Base-by-base conservation (phyloP, 1,140 invertebrate genomes). In the Teleogryllus occipitalis region DNA sequence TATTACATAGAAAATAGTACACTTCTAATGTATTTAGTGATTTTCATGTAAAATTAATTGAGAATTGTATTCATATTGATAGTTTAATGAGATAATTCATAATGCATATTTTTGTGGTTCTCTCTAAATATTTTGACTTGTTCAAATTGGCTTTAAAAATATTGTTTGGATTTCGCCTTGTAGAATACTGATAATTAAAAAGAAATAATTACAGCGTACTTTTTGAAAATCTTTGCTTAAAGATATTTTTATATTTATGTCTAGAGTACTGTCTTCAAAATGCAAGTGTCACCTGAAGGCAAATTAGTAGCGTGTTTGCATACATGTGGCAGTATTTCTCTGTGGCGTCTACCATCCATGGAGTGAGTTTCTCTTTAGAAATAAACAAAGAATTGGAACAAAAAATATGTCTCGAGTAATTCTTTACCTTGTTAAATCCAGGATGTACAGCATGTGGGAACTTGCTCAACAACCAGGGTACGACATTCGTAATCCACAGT, bases 321-420 rank as follows among this genome's bases (percentile, higher is more conserved):
- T 84, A 89, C 89, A 27, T 91, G 92, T 83, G 93, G 94, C 7
- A 88, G 89, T 65, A 87, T 95, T 48, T 92, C 92, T 4, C 82
- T 94, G 10, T 95, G 93, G 93, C 86, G 88, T 74, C 84, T 94
- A 48, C 94, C 94, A 18, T 90, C 89, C 49, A 86, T 95, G 77
- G 85, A 86, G 81, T 82, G 81, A 80, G 74, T 12, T 47, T 39
- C 27, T 39, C 27, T 39, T 39, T 39, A 39, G 5, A 5, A 39
- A 39, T 27, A 75, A 75, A 27, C 72, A 1, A 21, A 1, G 22
- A 75, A 14, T 39, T 39, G 27, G 27, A 39, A 39, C 27, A 39
- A 65, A 65, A 65, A 65, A 65, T 65, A 65, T 14, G 7, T 65
- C 18, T 65, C 7, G 18, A 65, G 54, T 65, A 65, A 18, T 65